Conservation (phyloP, 2,888 invertebrate species). For the Phanerotoma sp. region DNA sequence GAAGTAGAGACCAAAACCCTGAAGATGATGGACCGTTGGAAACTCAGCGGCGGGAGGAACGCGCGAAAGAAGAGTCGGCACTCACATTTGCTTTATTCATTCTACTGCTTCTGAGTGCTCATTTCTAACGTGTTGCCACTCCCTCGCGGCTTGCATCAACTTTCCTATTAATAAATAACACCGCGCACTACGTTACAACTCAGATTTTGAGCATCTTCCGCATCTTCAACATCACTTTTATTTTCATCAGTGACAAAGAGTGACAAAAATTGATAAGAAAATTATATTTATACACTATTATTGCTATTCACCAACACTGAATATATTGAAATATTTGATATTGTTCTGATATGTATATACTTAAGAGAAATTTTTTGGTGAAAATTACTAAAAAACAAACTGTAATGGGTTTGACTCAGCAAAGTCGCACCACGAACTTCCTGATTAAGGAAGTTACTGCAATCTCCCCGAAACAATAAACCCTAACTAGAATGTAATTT, state of each 20-base stretch:
- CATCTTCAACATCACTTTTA: conserved; percentile 18
- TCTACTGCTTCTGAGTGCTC: conserved; percentile 19
- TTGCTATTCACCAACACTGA: too few relatives aligned
- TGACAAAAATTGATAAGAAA: too few relatives aligned
- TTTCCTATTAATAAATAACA: conserved; percentile 54
- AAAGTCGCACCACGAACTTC: too few relatives aligned
- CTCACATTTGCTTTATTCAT: conserved; percentile 32
- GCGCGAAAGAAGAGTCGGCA: conserved; percentile 33
- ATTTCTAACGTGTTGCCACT: conserved; percentile 26
- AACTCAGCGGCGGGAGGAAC: conserved; percentile 22
- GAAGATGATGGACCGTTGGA: conserved; percentile 19
- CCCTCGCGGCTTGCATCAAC: conserved; percentile 37
- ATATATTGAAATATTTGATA: too few relatives aligned
- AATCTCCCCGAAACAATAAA: too few relatives aligned
- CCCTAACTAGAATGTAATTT: too few relatives aligned
- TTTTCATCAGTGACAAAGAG: conserved; percentile 9
- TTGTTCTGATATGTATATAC: too few relatives aligned
- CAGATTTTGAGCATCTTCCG: conserved; percentile 38
- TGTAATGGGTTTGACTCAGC: too few relatives aligned
- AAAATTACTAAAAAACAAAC: too few relatives aligned
- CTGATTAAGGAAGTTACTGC: too few relatives aligned
- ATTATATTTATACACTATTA: too few relatives aligned
- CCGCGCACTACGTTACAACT: conserved; percentile 41
- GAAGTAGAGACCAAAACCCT: conserved; percentile 20
- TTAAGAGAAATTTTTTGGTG: too few relatives aligned